Evolutionary conservation across 2,797 vertebrate genomes (phyloP).

Genomic region (Melanotaenia parkinsoni): DNA sequence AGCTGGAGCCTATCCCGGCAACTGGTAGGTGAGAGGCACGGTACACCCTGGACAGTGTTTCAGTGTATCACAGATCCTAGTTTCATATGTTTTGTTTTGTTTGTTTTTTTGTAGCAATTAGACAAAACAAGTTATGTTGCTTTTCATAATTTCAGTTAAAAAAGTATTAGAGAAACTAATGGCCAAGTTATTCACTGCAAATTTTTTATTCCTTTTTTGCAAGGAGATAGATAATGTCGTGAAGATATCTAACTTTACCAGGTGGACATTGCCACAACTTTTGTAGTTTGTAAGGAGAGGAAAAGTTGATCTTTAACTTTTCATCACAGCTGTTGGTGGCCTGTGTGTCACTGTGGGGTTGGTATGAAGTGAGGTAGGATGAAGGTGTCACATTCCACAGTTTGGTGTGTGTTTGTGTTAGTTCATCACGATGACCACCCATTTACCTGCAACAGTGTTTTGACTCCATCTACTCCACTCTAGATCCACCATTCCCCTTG

Average conservation of each 20-base stretch:
- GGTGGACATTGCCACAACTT: neutral
- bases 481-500: too few species aligned
- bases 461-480: slow-evolving; percentile 1
- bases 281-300: neutral
- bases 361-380: slow-evolving; percentile 76
- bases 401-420: slow-evolving; percentile 74
- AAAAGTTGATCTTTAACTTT: slow-evolving; percentile 24
- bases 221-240: neutral
- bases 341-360: slow-evolving; percentile 61
- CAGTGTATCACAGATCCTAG: too few species aligned
- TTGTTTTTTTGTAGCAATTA: neutral
- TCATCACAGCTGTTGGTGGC: slow-evolving; percentile 59
- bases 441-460: slow-evolving; percentile 37
- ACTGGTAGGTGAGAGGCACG: too few species aligned
- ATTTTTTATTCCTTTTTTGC: neutral
- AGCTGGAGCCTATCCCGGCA: too few species aligned
- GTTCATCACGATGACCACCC: slow-evolving; percentile 43
- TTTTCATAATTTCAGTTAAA: neutral
- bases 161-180: neutral
- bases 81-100: too few species aligned
- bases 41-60: too few species aligned
- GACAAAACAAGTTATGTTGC: neutral
- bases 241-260: neutral
- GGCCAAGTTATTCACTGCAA: neutral
- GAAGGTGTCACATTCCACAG: slow-evolving; percentile 86